Base-by-base conservation (phyloP, 2,888 invertebrate genomes). In the Nesidiocoris tenuis region DNA sequence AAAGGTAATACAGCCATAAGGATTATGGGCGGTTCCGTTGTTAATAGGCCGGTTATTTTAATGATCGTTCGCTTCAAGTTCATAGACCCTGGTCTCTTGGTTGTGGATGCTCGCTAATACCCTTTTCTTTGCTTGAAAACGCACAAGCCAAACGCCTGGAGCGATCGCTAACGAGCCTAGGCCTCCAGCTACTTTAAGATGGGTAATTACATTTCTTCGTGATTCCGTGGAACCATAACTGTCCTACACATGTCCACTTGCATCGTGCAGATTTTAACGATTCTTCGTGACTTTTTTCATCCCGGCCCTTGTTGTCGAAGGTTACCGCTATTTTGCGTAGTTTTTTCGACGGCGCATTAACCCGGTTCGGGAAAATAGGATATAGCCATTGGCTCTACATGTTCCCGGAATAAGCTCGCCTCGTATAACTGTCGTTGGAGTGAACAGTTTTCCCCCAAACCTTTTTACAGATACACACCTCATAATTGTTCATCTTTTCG, bases 201-300 rank as follows among this genome's bases (percentile, higher is more conserved):
- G 39, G 25, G 65, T 65, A 65, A 65, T 65, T 65, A 65, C 65
- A 65, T 65, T 65, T 65, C 65, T 65, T 65, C 39, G 25, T 39
- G 18, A 65, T 65, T 65, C 65, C 65, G 25, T 25, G 65, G 39
- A 39, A 25, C 65, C 65, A 65, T 65, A 65, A 65, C 65, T 65
- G 65, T 65, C 65, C 39, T 39, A 65, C 63, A 63, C 39, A 39
- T 39, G 39, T 39, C 39, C 39, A 39, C 39, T 12, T 12, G 39
- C 39, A 39, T 39, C 39, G 39, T 39, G 39, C 39, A 39, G 5
- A 39, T 39, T 39, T 39, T 39, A 39, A 39, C 39, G 39, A 39
- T 39, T 39, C 5, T 12, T 39, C 39, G 39, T 7, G 12, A 39
- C 12, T 39, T 39, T 39, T 39, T 39, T 39, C n/a, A n/a, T n/a